These are phyloP conservation scores for Naso thynnoides DNA, from an alignment of 2,797 vertebrate genomes.

Conservation along the genomic window DNA sequence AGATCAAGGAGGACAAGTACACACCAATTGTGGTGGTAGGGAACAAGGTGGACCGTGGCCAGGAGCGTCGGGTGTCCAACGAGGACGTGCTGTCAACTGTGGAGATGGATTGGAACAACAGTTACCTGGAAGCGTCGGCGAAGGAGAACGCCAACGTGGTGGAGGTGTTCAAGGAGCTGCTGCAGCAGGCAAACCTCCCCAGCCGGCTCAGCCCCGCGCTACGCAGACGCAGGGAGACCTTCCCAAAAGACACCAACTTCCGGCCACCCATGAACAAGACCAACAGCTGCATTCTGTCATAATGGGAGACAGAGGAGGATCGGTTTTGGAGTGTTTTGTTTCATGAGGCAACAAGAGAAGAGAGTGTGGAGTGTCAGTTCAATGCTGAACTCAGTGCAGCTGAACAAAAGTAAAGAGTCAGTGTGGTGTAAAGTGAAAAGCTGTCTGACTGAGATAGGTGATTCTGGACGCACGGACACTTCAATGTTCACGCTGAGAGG, in stretches of 20 bases:
- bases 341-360: not conserved
- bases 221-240: slow-evolving; percentile 90
- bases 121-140: slow-evolving; percentile 90
- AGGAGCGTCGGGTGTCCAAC: slow-evolving; percentile 80
- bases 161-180: slow-evolving; percentile 92
- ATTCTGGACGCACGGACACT: slow-evolving; percentile 26
- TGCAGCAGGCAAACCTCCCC: slow-evolving; percentile 90
- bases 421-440: slow-evolving; percentile 13
- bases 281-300: slow-evolving; percentile 93
- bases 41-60: slow-evolving; percentile 88
- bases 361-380: not conserved
- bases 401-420: slow-evolving; percentile 26
- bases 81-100: slow-evolving; percentile 88
- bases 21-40: slow-evolving; percentile 92
- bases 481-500: slow-evolving; percentile 16
- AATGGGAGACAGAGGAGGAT: slow-evolving; percentile 40
- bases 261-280: slow-evolving; percentile 95
- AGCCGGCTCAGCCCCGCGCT: slow-evolving; percentile 89
- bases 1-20: slow-evolving; percentile 92
- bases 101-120: slow-evolving; percentile 93
- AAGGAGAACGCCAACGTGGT: slow-evolving; percentile 91
- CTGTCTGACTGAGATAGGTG: slow-evolving; percentile 5
- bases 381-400: slow-evolving; percentile 13
- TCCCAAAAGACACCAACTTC: slow-evolving; percentile 85
- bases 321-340: not conserved